These are phyloP conservation scores for Butorides virescens DNA, from an alignment of 2,113 vertebrate genomes.

Conservation along the genomic window DNA sequence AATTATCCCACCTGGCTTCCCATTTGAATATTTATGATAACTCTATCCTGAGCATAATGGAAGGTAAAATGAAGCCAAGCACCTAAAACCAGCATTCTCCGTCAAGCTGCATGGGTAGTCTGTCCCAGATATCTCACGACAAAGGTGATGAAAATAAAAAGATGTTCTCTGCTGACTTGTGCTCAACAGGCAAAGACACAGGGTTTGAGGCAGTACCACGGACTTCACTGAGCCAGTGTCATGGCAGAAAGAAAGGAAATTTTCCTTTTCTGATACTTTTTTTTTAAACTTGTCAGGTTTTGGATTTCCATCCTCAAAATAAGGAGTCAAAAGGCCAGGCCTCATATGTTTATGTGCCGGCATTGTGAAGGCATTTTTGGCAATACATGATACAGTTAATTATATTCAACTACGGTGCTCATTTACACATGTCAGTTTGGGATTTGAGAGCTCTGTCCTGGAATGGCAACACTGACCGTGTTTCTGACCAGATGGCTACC, in stretches of 20 bases:
- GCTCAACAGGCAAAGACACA: background rate
- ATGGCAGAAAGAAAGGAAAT: background rate
- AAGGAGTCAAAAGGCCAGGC: background rate
- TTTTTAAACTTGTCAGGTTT: background rate
- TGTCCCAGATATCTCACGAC: background rate
- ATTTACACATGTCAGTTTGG: background rate
- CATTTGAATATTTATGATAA: conserved; percentile 39
- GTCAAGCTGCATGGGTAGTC: background rate
- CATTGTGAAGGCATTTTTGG: background rate
- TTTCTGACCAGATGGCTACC: background rate
- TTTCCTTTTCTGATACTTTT: background rate
- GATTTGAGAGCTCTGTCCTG: background rate
- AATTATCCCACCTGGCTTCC: background rate
- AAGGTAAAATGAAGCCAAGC: conserved; percentile 6
- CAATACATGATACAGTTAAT: background rate
- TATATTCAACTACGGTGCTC: background rate
- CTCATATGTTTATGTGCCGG: background rate
- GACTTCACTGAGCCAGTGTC: background rate
- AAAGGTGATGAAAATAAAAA: background rate
- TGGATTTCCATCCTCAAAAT: background rate
- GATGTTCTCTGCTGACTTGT: background rate
- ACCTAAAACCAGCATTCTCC: background rate
- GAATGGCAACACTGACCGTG: background rate
- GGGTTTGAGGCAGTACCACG: background rate
- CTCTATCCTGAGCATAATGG: background rate